Evolutionary conservation across 2,797 vertebrate genomes (phyloP), one percentile per base, ranked within the genome.

Genomic region (Premnoplex brunnescens): DNA sequence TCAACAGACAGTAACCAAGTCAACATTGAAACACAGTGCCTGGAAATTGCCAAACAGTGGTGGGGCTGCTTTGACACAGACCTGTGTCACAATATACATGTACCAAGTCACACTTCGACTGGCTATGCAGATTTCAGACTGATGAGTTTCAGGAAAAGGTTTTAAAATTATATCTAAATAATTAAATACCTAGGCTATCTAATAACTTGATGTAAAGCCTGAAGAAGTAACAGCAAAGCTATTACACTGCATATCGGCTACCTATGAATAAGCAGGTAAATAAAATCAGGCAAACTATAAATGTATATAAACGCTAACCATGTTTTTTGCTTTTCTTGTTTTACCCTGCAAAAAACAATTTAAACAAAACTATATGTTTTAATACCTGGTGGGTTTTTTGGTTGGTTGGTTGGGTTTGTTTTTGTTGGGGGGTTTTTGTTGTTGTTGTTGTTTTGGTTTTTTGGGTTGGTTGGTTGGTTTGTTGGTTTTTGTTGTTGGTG

Each of bases 1-100:
- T 89, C 93, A 97, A 68, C 72, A 58, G 23, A 30, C 69, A 84
- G 93, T 83, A 96, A 95, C 89, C 76, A 88, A 89, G 87, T 94
- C 79, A 96, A 89, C 91, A 78, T 2, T 44, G 36, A 93, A 81
- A 86, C 48, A 85, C n/a, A 81, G 48, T 9, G 46, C 27, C 32
- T 88, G 48, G 7, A 79, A 80, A 78, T 54, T 7, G 1, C 69
- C 32, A 72, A 41, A 36, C 9, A 84, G 9, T 36, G 67, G 2
- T 68, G 68, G 3, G 19, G 59, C 27, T 91, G 36, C 54, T 95
- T 80, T 91, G 51, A 83, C 51, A 73, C 4, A 56, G 46, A 46
- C 46, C 15, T 75, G 1, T 69, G 69, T 72, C 60, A 36, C 27
- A 77, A 34, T 43, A 64, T 3, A 30, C 51, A 41, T 0, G 0